Conservation (phyloP, 2,888 invertebrate species). For the Drosophila pegasa region DNA sequence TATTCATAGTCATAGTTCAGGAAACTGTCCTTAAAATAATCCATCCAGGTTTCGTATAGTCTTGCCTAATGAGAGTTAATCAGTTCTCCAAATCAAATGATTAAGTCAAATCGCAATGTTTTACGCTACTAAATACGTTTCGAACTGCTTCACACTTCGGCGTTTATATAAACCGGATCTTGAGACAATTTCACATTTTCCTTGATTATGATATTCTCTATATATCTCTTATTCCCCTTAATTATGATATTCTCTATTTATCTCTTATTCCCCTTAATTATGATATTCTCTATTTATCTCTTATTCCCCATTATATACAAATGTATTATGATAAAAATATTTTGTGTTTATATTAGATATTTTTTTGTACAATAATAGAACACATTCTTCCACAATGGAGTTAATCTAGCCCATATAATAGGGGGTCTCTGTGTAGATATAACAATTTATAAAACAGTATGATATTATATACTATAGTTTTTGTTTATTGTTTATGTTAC, state of each 20-base stretch:
- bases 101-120: no score
- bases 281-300: no score
- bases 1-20: no score
- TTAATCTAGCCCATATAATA: slow-evolving; percentile 6
- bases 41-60: no score
- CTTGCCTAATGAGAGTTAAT: no score
- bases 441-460: slow-evolving; percentile 2
- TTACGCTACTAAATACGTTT: no score
- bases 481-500: slow-evolving; percentile 32
- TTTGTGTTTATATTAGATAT: neutral
- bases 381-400: slow-evolving; percentile 3
- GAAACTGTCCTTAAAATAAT: no score
- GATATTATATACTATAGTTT: slow-evolving; percentile 8
- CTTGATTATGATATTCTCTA: no score
- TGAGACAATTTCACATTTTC: neutral
- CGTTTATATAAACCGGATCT: neutral
- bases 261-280: no score
- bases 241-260: no score
- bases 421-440: neutral
- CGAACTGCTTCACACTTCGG: neutral
- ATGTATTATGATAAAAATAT: neutral
- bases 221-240: no score
- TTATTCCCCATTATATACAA: neutral
- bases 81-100: no score
- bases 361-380: neutral